Evolutionary conservation across 2,113 vertebrate species (phyloP).

Genomic region (Seriola aureovittata): DNA sequence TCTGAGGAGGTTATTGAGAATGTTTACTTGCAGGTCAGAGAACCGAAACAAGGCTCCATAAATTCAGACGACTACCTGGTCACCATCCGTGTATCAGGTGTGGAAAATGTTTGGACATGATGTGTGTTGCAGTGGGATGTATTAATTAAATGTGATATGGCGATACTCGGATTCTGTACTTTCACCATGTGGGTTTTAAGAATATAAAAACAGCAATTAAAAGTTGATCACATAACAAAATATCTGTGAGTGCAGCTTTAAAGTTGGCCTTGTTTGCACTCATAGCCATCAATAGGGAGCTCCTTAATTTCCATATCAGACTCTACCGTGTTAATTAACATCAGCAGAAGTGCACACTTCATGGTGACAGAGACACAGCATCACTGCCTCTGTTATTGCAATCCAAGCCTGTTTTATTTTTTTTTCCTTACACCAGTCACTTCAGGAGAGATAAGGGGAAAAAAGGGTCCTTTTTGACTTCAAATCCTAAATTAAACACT

Average conservation of each 20-base stretch:
- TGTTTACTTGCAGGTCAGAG: slow-evolving; percentile 20
- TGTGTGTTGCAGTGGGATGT: not conserved
- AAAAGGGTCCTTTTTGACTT: slow-evolving; percentile 21
- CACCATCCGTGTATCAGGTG: not conserved
- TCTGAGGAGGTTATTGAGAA: slow-evolving; percentile 2
- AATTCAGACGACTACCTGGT: not conserved
- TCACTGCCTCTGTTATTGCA: slow-evolving; percentile 43
- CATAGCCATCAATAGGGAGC: slow-evolving; percentile 37
- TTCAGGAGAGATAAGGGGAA: slow-evolving; percentile 30
- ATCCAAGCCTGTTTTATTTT: slow-evolving; percentile 21
- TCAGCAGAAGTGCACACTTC: slow-evolving; percentile 56
- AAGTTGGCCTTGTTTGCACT: slow-evolving; percentile 41
- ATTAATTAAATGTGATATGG: not conserved
- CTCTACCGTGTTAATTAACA: slow-evolving; percentile 57
- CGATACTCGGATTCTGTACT: not conserved
- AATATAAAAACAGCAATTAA: not conserved
- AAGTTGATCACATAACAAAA: not conserved
- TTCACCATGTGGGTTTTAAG: not conserved
- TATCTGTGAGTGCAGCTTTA: slow-evolving; percentile 23
- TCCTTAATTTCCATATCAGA: slow-evolving; percentile 59
- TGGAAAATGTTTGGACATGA: not conserved
- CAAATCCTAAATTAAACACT: slow-evolving; percentile 43
- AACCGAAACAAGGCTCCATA: slow-evolving; percentile 4
- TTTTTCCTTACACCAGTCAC: slow-evolving; percentile 7
- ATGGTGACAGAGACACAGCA: slow-evolving; percentile 47